These are phyloP conservation scores for Picathartes gymnocephalus DNA, from an alignment of 2,113 vertebrate species.

Conservation along the genomic window DNA sequence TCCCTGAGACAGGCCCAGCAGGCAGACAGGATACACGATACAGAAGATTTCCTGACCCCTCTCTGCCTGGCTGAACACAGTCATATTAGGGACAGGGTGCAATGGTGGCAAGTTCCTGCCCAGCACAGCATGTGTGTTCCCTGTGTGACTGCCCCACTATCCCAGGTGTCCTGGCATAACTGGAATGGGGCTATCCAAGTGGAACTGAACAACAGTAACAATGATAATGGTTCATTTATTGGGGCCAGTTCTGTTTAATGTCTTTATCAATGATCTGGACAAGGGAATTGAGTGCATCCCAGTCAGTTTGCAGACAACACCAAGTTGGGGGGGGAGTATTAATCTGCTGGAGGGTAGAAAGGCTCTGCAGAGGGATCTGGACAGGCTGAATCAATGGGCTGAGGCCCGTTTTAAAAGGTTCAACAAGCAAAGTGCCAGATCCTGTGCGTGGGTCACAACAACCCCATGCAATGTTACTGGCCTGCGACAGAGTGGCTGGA, in stretches of 20 bases:
- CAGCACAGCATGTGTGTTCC: rapidly evolving
- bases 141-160: not conserved
- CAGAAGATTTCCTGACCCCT: not conserved
- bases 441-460: not conserved
- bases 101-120: not conserved
- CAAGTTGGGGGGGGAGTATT: not conserved
- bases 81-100: not conserved
- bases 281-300: not conserved
- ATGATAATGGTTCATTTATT: not conserved
- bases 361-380: not conserved
- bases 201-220: not conserved
- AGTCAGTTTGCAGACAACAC: not conserved
- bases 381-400: not conserved
- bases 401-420: not conserved
- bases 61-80: not conserved
- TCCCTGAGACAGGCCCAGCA: not conserved
- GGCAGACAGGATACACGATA: not conserved
- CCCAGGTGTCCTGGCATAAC: not conserved
- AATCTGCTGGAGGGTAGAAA: not conserved
- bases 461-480: not conserved
- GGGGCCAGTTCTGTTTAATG: not conserved
- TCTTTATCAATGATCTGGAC: not conserved
- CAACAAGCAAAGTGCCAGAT: not conserved
- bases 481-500: not conserved
- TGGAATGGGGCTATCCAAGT: not conserved